Base-by-base conservation (phyloP, 2,113 vertebrate species). In the Nanger granti region DNA sequence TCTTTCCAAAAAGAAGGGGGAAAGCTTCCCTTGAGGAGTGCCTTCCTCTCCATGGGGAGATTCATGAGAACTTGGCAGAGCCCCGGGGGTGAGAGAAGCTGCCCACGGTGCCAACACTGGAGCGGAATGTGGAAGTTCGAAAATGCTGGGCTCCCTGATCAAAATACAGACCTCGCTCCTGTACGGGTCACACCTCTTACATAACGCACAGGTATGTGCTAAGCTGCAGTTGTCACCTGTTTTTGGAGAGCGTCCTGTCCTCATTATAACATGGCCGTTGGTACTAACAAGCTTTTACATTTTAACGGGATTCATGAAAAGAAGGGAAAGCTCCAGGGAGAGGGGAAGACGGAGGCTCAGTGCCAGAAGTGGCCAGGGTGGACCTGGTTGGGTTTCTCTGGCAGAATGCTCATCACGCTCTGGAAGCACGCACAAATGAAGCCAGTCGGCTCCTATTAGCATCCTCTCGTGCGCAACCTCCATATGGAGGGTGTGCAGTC, bases 181-280 rank as follows among this genome's bases (percentile, higher is more conserved):
- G 54, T 41, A 17, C 0, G 6, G 52, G 52, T 31, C 12, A 9
- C 4, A 22, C 29, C 17, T 59, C 34, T 47, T 1, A 2, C 4
- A 59, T 80, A 96, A 93, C 0, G 28, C 89, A 93, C 88, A 12
- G 44, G 60, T 84, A 64, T 64, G 96, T 15, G 95, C 94, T 98
- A 76, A 76, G 97, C 87, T 18, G 91, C 83, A 8, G 31, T 28
- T 82, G 76, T 9, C 82, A 60, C 44, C 64, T 86, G 94, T 98
- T 97, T 2, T 41, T 86, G 95, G 98, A 94, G 82, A 96, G 69
- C 60, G 22, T 91, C 93, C 97, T 90, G 14, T 54, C 97, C 98
- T 99, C 98, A 98, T 97, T 98, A 97, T 93, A 98, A 98, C 69
- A 96, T 98, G 98, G 99, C 98, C 97, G 96, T 97, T 98, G 57